These are phyloP conservation scores for Amblyjoppa fuscipennis DNA, from an alignment of 2,888 invertebrate species.

Conservation along the genomic window DNA sequence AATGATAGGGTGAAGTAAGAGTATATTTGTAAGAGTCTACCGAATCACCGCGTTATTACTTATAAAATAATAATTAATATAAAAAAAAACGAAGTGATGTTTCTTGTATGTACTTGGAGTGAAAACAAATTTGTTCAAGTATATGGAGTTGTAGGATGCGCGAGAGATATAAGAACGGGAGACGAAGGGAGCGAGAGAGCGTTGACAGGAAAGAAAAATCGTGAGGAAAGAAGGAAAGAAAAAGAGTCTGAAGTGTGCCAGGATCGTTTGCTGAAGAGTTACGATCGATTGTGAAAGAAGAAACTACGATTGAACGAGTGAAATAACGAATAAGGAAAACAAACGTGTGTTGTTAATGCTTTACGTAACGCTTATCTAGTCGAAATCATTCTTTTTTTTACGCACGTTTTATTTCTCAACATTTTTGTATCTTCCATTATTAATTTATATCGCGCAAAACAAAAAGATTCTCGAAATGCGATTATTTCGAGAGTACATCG, in stretches of 20 bases:
- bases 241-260: slow-evolving; percentile 42
- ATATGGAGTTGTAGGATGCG: slow-evolving; percentile 53
- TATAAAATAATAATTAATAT: slow-evolving; percentile 69
- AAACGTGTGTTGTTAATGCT: slow-evolving; percentile 56
- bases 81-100: slow-evolving; percentile 70
- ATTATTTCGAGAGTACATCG: background rate
- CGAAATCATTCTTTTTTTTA: slow-evolving; percentile 44
- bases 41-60: slow-evolving; percentile 74
- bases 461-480: background rate
- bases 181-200: slow-evolving; percentile 42
- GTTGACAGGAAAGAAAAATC: slow-evolving; percentile 21
- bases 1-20: slow-evolving; percentile 60
- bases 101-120: slow-evolving; percentile 72
- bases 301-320: background rate
- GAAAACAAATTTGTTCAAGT: slow-evolving; percentile 55
- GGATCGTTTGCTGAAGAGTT: slow-evolving; percentile 37
- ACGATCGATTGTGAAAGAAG: slow-evolving; percentile 32
- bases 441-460: background rate
- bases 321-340: slow-evolving; percentile 19
- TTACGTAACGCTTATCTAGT: slow-evolving; percentile 66
- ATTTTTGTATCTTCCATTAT: slow-evolving; percentile 41
- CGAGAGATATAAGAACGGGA: slow-evolving; percentile 42
- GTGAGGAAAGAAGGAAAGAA: slow-evolving; percentile 13
- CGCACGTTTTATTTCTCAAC: slow-evolving; percentile 29
- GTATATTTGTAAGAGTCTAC: slow-evolving; percentile 74